Percentiles rank a stretch among this genome's conserved stretches.
These are phyloP conservation scores for Caiman crocodilus DNA, from an alignment of 2,797 vertebrate genomes.

Conservation along the genomic window DNA sequence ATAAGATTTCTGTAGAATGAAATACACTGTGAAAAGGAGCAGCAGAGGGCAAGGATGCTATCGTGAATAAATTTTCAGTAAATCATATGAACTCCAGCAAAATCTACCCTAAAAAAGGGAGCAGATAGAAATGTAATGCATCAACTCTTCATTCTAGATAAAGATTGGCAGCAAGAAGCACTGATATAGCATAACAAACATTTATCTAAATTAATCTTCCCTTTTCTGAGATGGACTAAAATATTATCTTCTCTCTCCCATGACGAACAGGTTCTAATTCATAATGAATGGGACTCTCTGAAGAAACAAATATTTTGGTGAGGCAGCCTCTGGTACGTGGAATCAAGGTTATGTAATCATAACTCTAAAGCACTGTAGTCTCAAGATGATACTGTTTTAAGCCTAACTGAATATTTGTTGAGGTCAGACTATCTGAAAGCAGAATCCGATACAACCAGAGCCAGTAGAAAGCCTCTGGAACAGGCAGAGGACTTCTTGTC, in stretches of 20 bases:
- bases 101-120: not conserved
- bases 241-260: not conserved
- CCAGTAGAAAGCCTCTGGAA: not conserved
- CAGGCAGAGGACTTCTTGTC: not conserved
- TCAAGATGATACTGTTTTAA: not conserved
- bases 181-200: not conserved
- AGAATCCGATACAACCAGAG: not conserved
- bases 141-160: not conserved
- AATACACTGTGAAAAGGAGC: not conserved
- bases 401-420: not conserved
- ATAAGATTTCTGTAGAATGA: not conserved
- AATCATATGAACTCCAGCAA: not conserved
- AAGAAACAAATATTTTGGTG: not conserved
- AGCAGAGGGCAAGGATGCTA: not conserved
- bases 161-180: not conserved
- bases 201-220: not conserved
- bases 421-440: not conserved
- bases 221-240: not conserved
- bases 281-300: not conserved
- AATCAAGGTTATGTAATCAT: accelerated
- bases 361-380: not conserved
- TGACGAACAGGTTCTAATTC: not conserved
- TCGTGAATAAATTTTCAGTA: not conserved
- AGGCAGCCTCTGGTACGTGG: not conserved
- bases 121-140: not conserved